Base-by-base conservation (phyloP, 2,797 vertebrate species). In the Balearica regulorum region DNA sequence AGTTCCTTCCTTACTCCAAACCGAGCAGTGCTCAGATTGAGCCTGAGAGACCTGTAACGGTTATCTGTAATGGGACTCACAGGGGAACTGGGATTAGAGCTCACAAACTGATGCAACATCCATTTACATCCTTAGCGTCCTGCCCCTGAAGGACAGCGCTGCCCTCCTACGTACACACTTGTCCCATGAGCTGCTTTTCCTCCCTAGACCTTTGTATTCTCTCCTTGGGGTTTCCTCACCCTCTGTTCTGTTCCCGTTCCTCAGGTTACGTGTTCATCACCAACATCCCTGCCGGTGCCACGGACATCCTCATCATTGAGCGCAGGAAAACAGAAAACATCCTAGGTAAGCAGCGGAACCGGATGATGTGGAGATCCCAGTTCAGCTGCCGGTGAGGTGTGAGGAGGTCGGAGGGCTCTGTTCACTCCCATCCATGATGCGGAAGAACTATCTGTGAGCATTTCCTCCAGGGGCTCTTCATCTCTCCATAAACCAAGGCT, bases 291-390 rank as follows among this genome's bases (percentile, higher is more conserved):
- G 94, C 97, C 9, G 98, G 98, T 92, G 98, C 99, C 69, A 98
- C 91, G 3, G 99, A 99, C 93, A 99, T 99, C 96, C 99, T 99
- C 95, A 98, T 99, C 94, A 98, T 99, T 48, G 99, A 99, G 96
- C 98, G 98, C 92, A 98, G 98, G 88, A 99, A 98, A 97, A 99
- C 99, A 20, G 99, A 99, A 94, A 99, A 99, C 97, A 99, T 99
- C 92, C 97, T 99, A 79, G 99, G 98, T 98, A 97, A 97, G 97
- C 83, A 54, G 69, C 41, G 35, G 58, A 70, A 24, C 54, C 1
- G 2, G 35, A 15, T 11, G 35, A 21, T 17, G 15, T 37, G 65
- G 43, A 72, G 44, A 37, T 26, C 72, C 61, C 43, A 6, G 44
- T 28, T 62, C 46, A 66, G 66, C 64, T 69, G 53, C 55, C 35